Evolutionary conservation across 2,888 invertebrate species (phyloP).

Genomic region (Spilosoma lubricipeda): DNA sequence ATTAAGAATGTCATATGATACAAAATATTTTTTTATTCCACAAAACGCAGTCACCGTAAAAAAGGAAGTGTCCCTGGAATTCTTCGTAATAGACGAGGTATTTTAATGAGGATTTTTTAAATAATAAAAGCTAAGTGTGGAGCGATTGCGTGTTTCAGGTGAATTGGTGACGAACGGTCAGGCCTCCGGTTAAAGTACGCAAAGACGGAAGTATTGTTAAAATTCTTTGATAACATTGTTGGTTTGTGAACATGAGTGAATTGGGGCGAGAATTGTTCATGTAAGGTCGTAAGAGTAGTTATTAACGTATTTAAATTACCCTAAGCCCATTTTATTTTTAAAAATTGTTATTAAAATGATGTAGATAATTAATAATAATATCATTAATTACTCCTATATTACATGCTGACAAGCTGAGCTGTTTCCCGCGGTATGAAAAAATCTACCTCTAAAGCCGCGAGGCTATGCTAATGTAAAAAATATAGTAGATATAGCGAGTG

Average conservation of each 20-base stretch:
- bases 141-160: slow-evolving; percentile 62
- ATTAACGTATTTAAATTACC: neutral
- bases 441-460: no score
- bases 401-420: no score
- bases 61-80: slow-evolving; percentile 63
- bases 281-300: neutral
- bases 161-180: slow-evolving; percentile 57
- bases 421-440: no score
- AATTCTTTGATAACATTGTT: slow-evolving; percentile 63
- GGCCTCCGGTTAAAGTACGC: slow-evolving; percentile 45
- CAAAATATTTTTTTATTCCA: slow-evolving; percentile 55
- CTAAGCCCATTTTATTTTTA: neutral
- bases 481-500: no score
- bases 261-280: slow-evolving; percentile 14
- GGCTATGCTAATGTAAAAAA: no score
- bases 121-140: slow-evolving; percentile 70
- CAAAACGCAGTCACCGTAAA: slow-evolving; percentile 67
- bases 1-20: slow-evolving; percentile 48
- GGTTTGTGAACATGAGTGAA: slow-evolving; percentile 31
- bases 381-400: no score
- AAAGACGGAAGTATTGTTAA: slow-evolving; percentile 78
- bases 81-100: slow-evolving; percentile 75
- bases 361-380: no score
- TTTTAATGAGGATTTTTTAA: slow-evolving; percentile 80
- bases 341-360: neutral